Evolutionary conservation across 2,888 invertebrate species (phyloP).

Genomic region (Andrena bucephala): DNA sequence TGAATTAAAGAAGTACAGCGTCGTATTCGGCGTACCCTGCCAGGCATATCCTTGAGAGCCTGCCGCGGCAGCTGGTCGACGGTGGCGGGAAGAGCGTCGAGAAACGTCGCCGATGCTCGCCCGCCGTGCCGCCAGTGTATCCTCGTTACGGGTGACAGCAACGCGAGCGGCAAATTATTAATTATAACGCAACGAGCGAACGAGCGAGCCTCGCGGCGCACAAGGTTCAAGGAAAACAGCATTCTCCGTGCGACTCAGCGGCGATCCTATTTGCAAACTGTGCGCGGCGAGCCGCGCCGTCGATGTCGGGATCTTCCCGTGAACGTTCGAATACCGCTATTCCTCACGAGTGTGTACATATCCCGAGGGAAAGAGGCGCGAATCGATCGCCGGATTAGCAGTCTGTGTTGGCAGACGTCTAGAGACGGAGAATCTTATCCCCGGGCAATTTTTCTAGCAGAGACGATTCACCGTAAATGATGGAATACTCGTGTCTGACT

Average conservation of each 20-base stretch:
- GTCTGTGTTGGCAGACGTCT: too few species aligned
- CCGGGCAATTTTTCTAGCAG: too few species aligned
- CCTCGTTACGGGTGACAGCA: slow-evolving; percentile 16
- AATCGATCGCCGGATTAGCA: too few species aligned
- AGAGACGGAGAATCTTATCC: too few species aligned
- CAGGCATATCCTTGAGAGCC: too few species aligned
- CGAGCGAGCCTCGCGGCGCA: slow-evolving; percentile 54
- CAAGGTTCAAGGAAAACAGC: slow-evolving; percentile 83
- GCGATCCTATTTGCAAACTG: slow-evolving; percentile 58
- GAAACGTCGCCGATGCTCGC: neutral
- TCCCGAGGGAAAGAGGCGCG: too few species aligned
- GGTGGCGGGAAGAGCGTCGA: too few species aligned
- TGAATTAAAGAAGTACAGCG: neutral
- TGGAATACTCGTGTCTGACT: neutral
- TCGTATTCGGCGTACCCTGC: too few species aligned
- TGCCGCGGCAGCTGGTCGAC: too few species aligned
- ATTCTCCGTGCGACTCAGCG: slow-evolving; percentile 60
- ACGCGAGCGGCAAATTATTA: slow-evolving; percentile 71
- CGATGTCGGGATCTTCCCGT: neutral
- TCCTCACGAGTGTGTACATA: too few species aligned
- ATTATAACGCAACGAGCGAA: slow-evolving; percentile 69
- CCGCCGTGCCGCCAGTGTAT: neutral
- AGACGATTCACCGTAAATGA: neutral
- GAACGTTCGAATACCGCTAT: neutral
- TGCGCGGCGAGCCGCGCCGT: neutral